A percentile compares a stretch with the other conserved stretches of the same genome.
Conservation (phyloP, 2,797 vertebrate genomes). For the Adrianichthys oophorus region DNA sequence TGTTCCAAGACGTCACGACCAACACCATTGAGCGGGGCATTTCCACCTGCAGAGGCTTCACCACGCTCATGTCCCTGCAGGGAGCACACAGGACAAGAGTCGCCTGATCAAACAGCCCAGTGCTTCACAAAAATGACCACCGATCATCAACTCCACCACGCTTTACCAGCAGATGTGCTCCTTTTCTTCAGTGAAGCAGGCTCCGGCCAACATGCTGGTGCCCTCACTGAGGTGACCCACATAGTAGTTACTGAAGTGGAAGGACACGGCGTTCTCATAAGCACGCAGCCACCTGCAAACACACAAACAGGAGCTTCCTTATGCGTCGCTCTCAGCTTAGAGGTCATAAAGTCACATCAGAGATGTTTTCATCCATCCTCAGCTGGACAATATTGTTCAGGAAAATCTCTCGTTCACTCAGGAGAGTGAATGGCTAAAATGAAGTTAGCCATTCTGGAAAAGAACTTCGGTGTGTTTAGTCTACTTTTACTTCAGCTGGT, state of each 20-base stretch:
- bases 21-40: constrained; percentile 91
- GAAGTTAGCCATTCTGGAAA: too few relatives aligned
- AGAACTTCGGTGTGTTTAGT: too few relatives aligned
- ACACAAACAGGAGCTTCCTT: neutral
- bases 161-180: constrained; percentile 82
- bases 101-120: too few relatives aligned
- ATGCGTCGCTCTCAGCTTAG: too few relatives aligned
- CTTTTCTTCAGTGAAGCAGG: constrained; percentile 84
- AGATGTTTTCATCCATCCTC: too few relatives aligned
- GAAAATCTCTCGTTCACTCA: too few relatives aligned
- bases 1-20: constrained; percentile 92
- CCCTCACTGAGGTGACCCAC: constrained; percentile 91
- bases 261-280: constrained; percentile 90
- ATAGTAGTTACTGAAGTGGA: constrained; percentile 97
- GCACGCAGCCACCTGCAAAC: constrained; percentile 86
- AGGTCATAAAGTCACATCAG: too few relatives aligned
- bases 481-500: too few relatives aligned
- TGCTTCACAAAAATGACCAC: too few relatives aligned
- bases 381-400: too few relatives aligned
- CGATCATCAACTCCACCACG: neutral
- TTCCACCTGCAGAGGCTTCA: constrained; percentile 86
- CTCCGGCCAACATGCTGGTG: constrained; percentile 83
- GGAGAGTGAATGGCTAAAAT: too few relatives aligned
- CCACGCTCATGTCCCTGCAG: constrained; percentile 84
- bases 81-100: neutral